Evolutionary conservation across 2,888 invertebrate genomes (phyloP).

Genomic region (Calliphora vomitoria): DNA sequence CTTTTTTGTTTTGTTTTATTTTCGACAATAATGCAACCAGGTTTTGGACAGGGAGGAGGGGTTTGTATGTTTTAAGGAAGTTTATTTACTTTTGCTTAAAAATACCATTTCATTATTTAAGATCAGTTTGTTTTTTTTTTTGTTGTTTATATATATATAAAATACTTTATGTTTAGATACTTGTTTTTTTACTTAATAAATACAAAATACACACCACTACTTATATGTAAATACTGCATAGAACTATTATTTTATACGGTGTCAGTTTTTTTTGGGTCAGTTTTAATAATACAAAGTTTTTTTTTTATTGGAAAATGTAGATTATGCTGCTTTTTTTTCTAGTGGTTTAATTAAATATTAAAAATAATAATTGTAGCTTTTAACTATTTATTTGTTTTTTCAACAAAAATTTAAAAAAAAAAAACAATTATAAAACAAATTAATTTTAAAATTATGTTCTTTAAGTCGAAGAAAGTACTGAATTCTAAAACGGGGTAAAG

Average conservation of each 20-base stretch:
- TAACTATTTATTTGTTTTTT: no score
- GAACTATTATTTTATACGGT: not conserved
- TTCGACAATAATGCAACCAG: constrained; percentile 19
- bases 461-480: no score
- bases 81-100: not conserved
- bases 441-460: no score
- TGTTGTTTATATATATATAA: constrained; percentile 26
- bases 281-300: constrained; percentile 1
- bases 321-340: no score
- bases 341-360: no score
- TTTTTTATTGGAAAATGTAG: no score
- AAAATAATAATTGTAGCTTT: no score
- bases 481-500: no score
- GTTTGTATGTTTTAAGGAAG: no score
- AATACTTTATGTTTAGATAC: constrained; percentile 48
- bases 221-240: not conserved
- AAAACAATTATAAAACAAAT: no score
- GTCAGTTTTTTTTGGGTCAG: not conserved
- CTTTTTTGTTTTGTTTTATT: constrained; percentile 11
- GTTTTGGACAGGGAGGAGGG: not conserved
- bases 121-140: constrained; percentile 53
- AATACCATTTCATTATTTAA: constrained; percentile 21
- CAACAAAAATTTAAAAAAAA: no score
- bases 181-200: constrained; percentile 54
- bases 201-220: constrained; percentile 54